Percentiles rank a stretch among this genome's conserved stretches.
Evolutionary conservation across 1,140 invertebrate genomes (phyloP).

Genomic region (Drosophila parvula): DNA sequence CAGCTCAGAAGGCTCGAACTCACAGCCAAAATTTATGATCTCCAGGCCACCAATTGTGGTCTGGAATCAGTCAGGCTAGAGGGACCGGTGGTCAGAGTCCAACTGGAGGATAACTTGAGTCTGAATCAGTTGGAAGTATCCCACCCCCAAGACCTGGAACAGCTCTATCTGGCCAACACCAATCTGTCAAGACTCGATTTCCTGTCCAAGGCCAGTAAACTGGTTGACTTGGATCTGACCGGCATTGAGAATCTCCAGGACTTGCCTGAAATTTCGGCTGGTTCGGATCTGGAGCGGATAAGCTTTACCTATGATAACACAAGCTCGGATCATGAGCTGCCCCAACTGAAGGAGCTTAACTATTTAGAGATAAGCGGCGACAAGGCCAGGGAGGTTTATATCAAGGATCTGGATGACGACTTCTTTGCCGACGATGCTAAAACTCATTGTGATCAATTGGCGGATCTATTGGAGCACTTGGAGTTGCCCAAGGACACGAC

Average conservation of each 20-base stretch:
- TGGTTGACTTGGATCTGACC: slow-evolving; percentile 60
- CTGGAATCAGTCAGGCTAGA: slow-evolving; percentile 21
- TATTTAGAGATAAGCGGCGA: slow-evolving; percentile 49
- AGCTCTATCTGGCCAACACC: slow-evolving; percentile 50
- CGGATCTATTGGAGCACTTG: slow-evolving; percentile 26
- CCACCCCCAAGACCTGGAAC: slow-evolving; percentile 37
- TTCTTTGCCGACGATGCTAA: slow-evolving; percentile 32
- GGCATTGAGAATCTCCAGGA: slow-evolving; percentile 41
- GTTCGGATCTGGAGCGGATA: slow-evolving; percentile 45
- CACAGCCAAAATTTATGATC: slow-evolving; percentile 16
- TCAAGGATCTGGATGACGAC: slow-evolving; percentile 55
- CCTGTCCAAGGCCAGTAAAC: slow-evolving; percentile 39
- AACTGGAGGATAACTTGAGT: slow-evolving; percentile 46
- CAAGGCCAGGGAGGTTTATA: slow-evolving; percentile 45
- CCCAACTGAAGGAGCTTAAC: slow-evolving; percentile 41
- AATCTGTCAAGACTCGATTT: slow-evolving; percentile 48
- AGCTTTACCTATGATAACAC: slow-evolving; percentile 50
- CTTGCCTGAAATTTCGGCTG: slow-evolving; percentile 39
- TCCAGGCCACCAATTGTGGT: slow-evolving; percentile 44
- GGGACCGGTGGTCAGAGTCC: slow-evolving; percentile 24
- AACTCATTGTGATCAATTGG: slow-evolving; percentile 50
- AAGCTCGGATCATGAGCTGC: slow-evolving; percentile 29
- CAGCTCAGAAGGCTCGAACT: slow-evolving; percentile 32
- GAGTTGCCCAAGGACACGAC: slow-evolving; percentile 33
- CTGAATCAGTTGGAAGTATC: slow-evolving; percentile 34